Evolutionary conservation across 2,888 invertebrate genomes (phyloP).

Genomic region (Rapana venosa): DNA sequence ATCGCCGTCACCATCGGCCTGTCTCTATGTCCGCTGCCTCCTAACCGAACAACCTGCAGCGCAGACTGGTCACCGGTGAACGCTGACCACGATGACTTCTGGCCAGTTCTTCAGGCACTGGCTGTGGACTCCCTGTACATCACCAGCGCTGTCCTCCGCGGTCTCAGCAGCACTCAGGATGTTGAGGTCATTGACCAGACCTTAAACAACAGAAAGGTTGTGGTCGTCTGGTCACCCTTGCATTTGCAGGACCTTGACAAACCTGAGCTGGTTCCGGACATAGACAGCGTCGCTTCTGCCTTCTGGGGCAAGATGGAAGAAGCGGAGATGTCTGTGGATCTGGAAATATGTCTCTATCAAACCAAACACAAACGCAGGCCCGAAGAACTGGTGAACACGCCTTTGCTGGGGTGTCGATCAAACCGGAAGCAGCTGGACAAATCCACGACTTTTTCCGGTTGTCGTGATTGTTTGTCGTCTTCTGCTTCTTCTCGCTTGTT

Average conservation of each 20-base stretch:
- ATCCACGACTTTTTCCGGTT: not conserved
- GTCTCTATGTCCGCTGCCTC: constrained; percentile 7
- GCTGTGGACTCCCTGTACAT: not conserved
- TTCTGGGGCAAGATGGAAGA: not conserved
- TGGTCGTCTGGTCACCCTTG: not conserved
- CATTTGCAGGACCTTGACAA: not conserved
- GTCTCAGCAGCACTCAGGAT: not conserved
- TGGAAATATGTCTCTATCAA: not conserved
- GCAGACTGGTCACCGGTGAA: not conserved
- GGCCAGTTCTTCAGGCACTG: not conserved
- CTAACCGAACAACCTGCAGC: not conserved
- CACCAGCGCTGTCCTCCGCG: not conserved
- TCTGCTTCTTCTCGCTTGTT: not conserved
- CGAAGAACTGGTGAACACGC: not conserved
- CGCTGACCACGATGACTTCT: not conserved
- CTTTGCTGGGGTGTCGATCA: not conserved
- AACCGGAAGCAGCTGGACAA: not conserved
- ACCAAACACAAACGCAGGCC: not conserved
- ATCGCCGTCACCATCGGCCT: not conserved
- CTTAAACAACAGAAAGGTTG: not conserved
- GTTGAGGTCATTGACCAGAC: not conserved
- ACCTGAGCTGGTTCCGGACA: not conserved
- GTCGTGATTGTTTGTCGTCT: not conserved
- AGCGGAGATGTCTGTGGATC: not conserved
- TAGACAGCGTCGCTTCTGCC: not conserved